Evolutionary conservation across 2,888 invertebrate species (phyloP).

Genomic region (Blera fallax): DNA sequence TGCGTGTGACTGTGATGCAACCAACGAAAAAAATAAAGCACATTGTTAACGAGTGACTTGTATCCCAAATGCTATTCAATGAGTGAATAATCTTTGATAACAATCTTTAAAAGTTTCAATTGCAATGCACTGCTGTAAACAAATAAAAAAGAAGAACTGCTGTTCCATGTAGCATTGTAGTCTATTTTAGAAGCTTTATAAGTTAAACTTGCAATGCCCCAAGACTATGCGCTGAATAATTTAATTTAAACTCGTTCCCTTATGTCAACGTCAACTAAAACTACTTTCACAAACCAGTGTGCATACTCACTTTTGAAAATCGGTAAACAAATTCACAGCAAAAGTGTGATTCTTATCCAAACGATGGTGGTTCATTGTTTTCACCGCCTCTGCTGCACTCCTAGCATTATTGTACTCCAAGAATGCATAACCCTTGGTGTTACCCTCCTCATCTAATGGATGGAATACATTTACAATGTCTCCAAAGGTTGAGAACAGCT

Average conservation of each 20-base stretch:
- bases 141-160: too few species aligned
- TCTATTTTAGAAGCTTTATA: too few species aligned
- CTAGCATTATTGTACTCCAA: conserved; percentile 93
- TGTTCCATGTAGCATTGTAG: too few species aligned
- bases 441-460: conserved; percentile 90
- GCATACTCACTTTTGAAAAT: conserved; percentile 92
- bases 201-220: too few species aligned
- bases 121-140: too few species aligned
- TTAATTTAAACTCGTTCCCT: not conserved
- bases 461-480: conserved; percentile 94
- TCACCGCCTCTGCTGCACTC: conserved; percentile 94
- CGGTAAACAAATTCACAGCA: conserved; percentile 95
- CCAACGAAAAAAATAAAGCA: too few species aligned
- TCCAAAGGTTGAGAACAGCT: conserved; percentile 94
- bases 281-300: not conserved
- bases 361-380: conserved; percentile 94
- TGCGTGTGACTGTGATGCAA: too few species aligned
- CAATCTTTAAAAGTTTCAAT: too few species aligned
- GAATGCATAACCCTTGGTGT: conserved; percentile 96
- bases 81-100: too few species aligned
- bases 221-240: not conserved
- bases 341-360: conserved; percentile 98
- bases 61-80: too few species aligned
- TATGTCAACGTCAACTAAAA: conserved; percentile 13
- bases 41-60: too few species aligned